Conservation (phyloP, 2,888 invertebrate genomes). For the Zygaena filipendulae region DNA sequence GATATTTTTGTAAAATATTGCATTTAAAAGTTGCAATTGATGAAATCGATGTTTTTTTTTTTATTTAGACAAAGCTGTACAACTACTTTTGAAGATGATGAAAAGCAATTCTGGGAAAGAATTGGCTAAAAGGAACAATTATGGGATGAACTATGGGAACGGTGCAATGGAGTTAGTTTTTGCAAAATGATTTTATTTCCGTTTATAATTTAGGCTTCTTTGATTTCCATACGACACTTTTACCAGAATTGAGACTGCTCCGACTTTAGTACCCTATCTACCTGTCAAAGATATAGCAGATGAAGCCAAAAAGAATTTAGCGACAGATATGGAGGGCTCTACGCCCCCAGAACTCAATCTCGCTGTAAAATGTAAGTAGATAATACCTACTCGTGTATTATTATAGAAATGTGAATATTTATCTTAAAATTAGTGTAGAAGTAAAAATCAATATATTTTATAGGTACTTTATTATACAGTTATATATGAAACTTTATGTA, state of each 20-base stretch:
- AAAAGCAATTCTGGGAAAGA: slow-evolving; percentile 26
- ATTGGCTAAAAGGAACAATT: slow-evolving; percentile 26
- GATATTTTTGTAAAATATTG: background rate
- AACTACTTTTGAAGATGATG: slow-evolving; percentile 32
- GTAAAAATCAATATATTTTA: too few species aligned
- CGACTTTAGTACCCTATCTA: slow-evolving; percentile 28
- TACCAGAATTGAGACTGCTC: slow-evolving; percentile 31
- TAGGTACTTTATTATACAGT: too few species aligned
- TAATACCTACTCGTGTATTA: background rate
- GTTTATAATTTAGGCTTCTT: too few species aligned
- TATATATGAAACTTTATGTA: too few species aligned
- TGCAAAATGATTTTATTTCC: too few species aligned
- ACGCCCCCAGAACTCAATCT: slow-evolving; percentile 27
- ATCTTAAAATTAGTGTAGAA: too few species aligned
- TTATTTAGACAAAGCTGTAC: slow-evolving; percentile 31
- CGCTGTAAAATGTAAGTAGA: slow-evolving; percentile 35
- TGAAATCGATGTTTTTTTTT: too few species aligned
- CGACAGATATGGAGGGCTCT: slow-evolving; percentile 23
- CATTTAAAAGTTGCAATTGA: too few species aligned
- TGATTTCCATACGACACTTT: too few species aligned
- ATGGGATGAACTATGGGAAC: slow-evolving; percentile 28
- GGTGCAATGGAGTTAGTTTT: slow-evolving; percentile 39
- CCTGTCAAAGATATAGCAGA: slow-evolving; percentile 43
- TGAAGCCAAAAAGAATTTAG: slow-evolving; percentile 30
- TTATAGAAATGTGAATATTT: too few species aligned